These are phyloP conservation scores for Diogma glabrata DNA, from an alignment of 2,888 invertebrate species.

Conservation along the genomic window DNA sequence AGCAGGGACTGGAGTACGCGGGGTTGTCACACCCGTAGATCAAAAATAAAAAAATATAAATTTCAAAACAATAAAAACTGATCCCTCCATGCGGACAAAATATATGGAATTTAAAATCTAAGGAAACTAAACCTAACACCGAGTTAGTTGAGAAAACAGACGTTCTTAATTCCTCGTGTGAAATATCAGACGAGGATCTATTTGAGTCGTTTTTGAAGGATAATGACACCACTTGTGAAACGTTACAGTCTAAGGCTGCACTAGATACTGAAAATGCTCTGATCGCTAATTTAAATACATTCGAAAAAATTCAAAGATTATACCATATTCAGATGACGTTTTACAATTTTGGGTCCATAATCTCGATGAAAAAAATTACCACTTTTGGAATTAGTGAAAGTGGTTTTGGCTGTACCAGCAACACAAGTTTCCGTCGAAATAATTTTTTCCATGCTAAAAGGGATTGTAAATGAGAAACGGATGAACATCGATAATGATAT, in stretches of 20 bases:
- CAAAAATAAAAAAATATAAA: too few species aligned
- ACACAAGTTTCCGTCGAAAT: neutral
- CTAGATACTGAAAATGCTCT: neutral
- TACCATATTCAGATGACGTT: neutral
- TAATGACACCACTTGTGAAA: neutral
- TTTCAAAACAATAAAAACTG: too few species aligned
- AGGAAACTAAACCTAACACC: neutral
- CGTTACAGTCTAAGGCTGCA: neutral
- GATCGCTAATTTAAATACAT: neutral
- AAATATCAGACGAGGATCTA: constrained; percentile 1
- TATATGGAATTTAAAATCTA: constrained; percentile 2
- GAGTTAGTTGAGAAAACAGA: neutral
- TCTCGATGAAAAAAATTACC: constrained; percentile 1
- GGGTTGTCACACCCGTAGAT: too few species aligned
- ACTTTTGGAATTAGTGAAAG: neutral
- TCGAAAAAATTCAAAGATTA: neutral
- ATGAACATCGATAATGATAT: constrained; percentile 1
- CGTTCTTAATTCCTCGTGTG: constrained; percentile 2
- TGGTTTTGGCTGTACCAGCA: neutral
- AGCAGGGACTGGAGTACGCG: too few species aligned
- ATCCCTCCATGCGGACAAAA: too few species aligned
- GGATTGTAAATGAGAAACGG: constrained; percentile 1
- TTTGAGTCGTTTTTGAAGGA: constrained; percentile 7
- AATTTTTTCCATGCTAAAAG: neutral
- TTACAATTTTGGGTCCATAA: neutral